Percentiles rank a stretch among this genome's conserved stretches.
Conservation (phyloP, 2,888 invertebrate species). For the Proisotoma minuta region DNA sequence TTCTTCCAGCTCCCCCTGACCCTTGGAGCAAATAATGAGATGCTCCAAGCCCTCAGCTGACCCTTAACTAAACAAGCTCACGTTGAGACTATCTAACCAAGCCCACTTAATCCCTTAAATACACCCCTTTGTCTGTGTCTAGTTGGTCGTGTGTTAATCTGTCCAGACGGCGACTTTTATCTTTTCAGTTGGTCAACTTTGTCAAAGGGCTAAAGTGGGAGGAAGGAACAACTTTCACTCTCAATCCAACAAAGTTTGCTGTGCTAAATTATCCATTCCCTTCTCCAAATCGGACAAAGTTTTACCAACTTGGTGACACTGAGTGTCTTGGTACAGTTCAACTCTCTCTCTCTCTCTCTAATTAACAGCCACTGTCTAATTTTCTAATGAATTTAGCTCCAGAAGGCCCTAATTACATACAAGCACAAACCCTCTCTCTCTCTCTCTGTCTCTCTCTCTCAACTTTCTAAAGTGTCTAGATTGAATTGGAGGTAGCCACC, state of each 20-base stretch:
- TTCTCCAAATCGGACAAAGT: not conserved
- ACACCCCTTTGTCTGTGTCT: not conserved
- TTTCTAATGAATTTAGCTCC: not conserved
- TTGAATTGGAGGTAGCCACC: no score
- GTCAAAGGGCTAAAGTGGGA: not conserved
- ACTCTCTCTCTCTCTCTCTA: not conserved
- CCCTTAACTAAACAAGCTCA: not conserved
- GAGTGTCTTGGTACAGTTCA: slow-evolving; percentile 9
- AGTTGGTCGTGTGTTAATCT: not conserved
- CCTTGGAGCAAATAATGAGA: no score
- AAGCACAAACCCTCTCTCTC: slow-evolving; percentile 19
- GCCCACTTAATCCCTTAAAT: no score
- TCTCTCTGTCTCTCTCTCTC: slow-evolving; percentile 11
- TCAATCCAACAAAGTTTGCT: slow-evolving; percentile 6
- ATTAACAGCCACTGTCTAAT: not conserved
- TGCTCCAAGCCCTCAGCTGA: no score
- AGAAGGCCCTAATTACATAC: not conserved
- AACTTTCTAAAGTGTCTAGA: no score
- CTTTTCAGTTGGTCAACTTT: not conserved
- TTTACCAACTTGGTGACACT: slow-evolving; percentile 7
- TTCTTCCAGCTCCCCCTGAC: no score
- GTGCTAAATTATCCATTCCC: slow-evolving; percentile 2
- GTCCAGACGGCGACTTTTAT: not conserved
- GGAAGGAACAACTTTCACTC: slow-evolving; percentile 9
- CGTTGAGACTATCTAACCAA: not conserved